Percentiles rank a stretch among this genome's conserved stretches.
phyloP scores from a whole-genome alignment of 2,113 vertebrate genomes.

The Morone chrysops region DNA sequence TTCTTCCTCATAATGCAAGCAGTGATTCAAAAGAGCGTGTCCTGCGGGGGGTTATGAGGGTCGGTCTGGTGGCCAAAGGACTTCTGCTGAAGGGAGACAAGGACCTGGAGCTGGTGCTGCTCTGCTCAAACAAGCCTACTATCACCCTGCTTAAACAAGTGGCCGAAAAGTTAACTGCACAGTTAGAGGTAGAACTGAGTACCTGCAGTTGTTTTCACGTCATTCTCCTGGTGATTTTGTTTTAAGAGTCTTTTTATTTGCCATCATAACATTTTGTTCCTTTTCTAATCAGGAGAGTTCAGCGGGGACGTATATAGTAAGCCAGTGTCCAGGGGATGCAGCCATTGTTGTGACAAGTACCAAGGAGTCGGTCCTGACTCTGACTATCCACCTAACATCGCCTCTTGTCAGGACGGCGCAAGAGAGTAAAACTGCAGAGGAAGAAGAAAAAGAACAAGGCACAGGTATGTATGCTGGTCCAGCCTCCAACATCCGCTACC shows the following conservation, averaged over 20 bases:
- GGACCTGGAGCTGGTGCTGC: slow-evolving; percentile 93
- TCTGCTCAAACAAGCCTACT: slow-evolving; percentile 93
- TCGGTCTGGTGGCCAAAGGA: slow-evolving; percentile 95
- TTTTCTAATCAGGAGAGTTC: slow-evolving; percentile 83
- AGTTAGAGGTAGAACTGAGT: slow-evolving; percentile 86
- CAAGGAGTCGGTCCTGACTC: slow-evolving; percentile 86
- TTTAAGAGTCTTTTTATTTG: background rate
- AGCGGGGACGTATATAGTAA: slow-evolving; percentile 90
- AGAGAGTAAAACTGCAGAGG: slow-evolving; percentile 83
- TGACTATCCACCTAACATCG: slow-evolving; percentile 94
- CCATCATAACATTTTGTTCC: background rate
- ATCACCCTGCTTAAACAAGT: slow-evolving; percentile 89
- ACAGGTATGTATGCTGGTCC: slow-evolving; percentile 75
- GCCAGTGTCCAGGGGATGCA: slow-evolving; percentile 86
- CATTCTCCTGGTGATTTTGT: background rate
- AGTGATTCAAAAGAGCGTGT: slow-evolving; percentile 74
- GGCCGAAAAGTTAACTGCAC: slow-evolving; percentile 88
- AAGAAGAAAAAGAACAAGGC: slow-evolving; percentile 90
- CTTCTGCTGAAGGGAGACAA: slow-evolving; percentile 94
- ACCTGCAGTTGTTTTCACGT: background rate
- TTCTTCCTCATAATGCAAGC: background rate
- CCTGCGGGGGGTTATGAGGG: slow-evolving; percentile 92
- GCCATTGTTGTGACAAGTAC: slow-evolving; percentile 89
- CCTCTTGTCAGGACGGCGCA: slow-evolving; percentile 89
- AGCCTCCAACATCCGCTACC: slow-evolving; percentile 56